Evolutionary conservation across 2,888 invertebrate genomes (phyloP), one percentile per base, ranked within the genome.

Genomic region (Plagiodera versicolora): DNA sequence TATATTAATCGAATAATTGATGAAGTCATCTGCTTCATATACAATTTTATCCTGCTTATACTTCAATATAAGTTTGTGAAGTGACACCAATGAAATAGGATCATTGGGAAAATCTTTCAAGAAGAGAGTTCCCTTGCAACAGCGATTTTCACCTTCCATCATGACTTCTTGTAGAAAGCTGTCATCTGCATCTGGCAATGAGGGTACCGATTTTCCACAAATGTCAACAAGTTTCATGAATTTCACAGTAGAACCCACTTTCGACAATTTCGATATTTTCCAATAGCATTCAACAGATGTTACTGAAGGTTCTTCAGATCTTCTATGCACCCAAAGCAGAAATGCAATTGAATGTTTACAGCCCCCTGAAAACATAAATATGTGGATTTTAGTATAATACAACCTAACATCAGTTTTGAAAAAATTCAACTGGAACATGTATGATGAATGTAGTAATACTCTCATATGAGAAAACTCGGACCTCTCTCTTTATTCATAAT

Each of bases 311-410:
- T 67, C 56, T 51, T 65, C 55, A 49, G 14, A 28, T 10, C 49
- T 24, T 28, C 49, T 24, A 20, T 49, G 24, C 9, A 49, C n/a
- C 49, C 49, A 49, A 60, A 65, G 46, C 10, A 64, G 51, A 39
- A 54, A 65, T 20, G 63, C 63, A 19, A 67, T 59, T 20, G 60
- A 63, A 60, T 67, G 68, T 54, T 68, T 67, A 52, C 66, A 68
- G 9, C 64, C 65, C 28, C 67, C 65, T 39, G 56, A 49, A 49
- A 24, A 28, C n/a, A 24, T 28, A 49, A 49, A 46, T 17, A 46
- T 46, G 18, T 6, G 6, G 8, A 10, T 18, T 18, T 3, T 2
- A n/a, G 10, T 16, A n/a, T n/a, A n/a, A n/a, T n/a, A n/a, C n/a
- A n/a, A n/a, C n/a, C n/a, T n/a, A n/a, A n/a, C n/a, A n/a, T n/a